A percentile compares a stretch with the other conserved stretches of the same genome.
phyloP scores from a whole-genome alignment of 1,140 invertebrate species.

The Brachionus angularis region DNA sequence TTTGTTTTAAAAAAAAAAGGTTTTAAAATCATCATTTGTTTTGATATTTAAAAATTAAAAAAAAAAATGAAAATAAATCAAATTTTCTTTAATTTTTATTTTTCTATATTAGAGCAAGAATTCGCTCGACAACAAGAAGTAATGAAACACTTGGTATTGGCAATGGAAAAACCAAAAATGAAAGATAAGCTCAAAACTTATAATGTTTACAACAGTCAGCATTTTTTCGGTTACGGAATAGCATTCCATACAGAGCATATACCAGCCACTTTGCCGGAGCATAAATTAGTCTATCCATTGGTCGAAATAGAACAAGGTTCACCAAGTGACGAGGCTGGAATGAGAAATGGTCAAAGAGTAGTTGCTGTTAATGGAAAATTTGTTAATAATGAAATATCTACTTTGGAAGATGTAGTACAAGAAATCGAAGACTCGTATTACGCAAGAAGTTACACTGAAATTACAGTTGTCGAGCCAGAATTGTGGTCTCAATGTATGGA shows the following conservation, averaged over 20 bases:
- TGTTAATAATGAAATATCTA: conserved; percentile 11
- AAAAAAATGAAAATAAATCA: no score
- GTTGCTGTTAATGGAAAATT: conserved; percentile 34
- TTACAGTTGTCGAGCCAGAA: conserved; percentile 9
- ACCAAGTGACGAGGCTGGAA: conserved; percentile 22
- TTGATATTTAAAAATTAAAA: no score
- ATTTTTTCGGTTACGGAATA: conserved; percentile 38
- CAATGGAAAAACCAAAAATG: conserved; percentile 8
- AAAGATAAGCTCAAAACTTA: conserved; percentile 1
- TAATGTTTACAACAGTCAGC: not conserved
- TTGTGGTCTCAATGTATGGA: not conserved
- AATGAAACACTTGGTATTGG: not conserved
- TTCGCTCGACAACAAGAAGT: conserved; percentile 42
- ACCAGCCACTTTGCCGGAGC: not conserved
- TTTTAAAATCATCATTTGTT: no score
- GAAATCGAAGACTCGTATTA: conserved; percentile 37
- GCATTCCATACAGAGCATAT: conserved; percentile 33
- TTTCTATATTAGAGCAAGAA: not conserved
- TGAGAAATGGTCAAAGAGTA: conserved; percentile 9
- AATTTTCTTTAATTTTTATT: not conserved
- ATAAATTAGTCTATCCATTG: conserved; percentile 34
- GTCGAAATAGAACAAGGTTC: conserved; percentile 30
- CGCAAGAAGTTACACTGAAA: conserved; percentile 2
- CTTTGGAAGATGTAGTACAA: conserved; percentile 30
- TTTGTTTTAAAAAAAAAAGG: no score